A percentile compares a stretch with the other conserved stretches of the same genome.
Conservation (phyloP, 2,113 vertebrate genomes). For the Sylvilagus bachmani region DNA sequence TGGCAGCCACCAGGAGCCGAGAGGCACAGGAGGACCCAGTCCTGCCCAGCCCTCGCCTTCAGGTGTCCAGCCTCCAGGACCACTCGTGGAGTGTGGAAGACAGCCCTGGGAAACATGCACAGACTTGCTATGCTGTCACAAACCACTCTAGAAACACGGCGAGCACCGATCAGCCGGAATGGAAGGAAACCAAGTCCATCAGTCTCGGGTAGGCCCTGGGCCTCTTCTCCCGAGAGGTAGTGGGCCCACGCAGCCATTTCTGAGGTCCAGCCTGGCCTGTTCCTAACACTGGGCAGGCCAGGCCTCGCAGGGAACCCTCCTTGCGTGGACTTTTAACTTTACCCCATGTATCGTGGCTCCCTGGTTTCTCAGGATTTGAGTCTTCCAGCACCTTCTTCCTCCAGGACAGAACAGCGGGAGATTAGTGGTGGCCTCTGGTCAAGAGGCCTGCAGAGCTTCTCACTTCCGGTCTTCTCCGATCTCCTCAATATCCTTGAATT, state of each 20-base stretch:
- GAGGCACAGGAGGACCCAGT: background rate
- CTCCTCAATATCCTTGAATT: constrained; percentile 28
- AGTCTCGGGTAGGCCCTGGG: background rate
- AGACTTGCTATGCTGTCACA: background rate
- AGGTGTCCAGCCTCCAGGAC: background rate
- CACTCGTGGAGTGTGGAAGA: background rate
- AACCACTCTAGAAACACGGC: background rate
- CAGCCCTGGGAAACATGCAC: background rate
- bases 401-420: background rate
- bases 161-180: background rate
- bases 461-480: constrained; percentile 42
- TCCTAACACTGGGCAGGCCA: too few species aligned
- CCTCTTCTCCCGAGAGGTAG: background rate
- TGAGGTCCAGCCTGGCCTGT: background rate
- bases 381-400: background rate
- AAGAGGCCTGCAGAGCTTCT: background rate
- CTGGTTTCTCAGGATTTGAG: background rate
- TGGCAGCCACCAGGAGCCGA: background rate
- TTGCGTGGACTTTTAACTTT: background rate
- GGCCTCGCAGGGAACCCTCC: background rate
- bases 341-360: background rate
- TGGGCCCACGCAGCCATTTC: background rate
- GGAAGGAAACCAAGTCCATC: background rate
- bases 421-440: background rate
- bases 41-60: background rate